A percentile compares a stretch with the other conserved stretches of the same genome.
Conservation (phyloP, 2,797 vertebrate species). For the Tapera naevia region DNA sequence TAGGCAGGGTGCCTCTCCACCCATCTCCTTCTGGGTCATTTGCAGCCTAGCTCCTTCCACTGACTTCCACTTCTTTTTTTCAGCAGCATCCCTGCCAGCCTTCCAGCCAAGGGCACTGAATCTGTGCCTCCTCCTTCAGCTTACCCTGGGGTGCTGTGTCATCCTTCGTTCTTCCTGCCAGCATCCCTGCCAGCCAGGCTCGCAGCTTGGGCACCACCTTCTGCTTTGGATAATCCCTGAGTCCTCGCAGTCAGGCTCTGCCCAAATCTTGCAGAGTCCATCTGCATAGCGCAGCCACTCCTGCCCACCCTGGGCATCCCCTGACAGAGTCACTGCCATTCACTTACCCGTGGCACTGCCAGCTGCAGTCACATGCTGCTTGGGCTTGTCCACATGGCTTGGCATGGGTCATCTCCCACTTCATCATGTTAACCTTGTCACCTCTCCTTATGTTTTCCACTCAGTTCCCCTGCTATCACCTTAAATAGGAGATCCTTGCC, state of each 20-base stretch:
- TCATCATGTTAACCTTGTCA: not conserved
- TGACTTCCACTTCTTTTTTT: not conserved
- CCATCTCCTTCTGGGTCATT: not conserved
- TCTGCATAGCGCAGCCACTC: rapidly evolving
- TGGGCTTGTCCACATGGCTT: not conserved
- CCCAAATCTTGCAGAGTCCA: not conserved
- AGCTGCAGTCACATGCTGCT: not conserved
- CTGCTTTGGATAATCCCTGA: not conserved
- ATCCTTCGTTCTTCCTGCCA: not conserved
- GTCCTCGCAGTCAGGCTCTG: not conserved
- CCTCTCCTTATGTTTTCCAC: not conserved
- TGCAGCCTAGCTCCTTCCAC: not conserved
- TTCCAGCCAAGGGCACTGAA: not conserved
- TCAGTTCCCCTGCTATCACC: not conserved
- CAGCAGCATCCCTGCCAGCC: not conserved
- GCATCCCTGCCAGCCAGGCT: not conserved
- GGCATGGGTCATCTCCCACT: not conserved
- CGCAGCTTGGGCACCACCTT: not conserved
- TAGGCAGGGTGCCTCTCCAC: rapidly evolving
- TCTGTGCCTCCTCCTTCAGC: not conserved
- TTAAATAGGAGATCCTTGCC: not conserved
- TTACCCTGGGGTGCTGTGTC: not conserved
- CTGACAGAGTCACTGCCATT: rapidly evolving
- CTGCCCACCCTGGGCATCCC: not conserved
- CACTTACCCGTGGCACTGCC: rapidly evolving